Evolutionary conservation across 2,797 vertebrate species (phyloP).

Genomic region (Mormyrus proboscirostris): DNA sequence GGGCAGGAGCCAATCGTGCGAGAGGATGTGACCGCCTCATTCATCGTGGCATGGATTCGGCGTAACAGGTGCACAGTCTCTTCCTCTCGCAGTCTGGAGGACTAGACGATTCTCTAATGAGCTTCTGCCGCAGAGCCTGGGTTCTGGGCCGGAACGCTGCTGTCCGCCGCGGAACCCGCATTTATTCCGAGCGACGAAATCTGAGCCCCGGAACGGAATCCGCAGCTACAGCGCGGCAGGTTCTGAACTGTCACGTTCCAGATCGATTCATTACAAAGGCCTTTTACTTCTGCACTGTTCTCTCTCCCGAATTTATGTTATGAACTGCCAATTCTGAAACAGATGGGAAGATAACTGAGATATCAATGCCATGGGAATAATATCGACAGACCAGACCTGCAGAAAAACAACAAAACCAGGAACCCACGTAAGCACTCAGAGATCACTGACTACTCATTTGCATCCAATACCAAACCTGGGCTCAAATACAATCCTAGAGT

Average conservation of each 20-base stretch:
- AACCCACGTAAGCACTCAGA: not conserved
- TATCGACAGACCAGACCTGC: not conserved
- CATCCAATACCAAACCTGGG: not conserved
- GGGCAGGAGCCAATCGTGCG: constrained; percentile 44
- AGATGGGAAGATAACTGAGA: not conserved
- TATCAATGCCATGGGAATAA: not conserved
- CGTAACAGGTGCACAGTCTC: constrained; percentile 53
- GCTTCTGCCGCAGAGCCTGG: constrained; percentile 39
- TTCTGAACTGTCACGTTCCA: constrained; percentile 20
- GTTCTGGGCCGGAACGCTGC: constrained; percentile 8
- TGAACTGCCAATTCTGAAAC: not conserved
- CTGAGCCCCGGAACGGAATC: constrained; percentile 22
- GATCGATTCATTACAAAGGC: constrained; percentile 30
- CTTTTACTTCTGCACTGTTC: not conserved
- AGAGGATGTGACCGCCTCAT: constrained; percentile 41
- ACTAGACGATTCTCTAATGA: constrained; percentile 49
- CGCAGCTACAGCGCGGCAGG: constrained; percentile 16
- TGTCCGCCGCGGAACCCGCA: constrained; percentile 39
- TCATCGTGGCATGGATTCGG: constrained; percentile 56
- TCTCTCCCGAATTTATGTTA: not conserved
- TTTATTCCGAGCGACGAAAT: constrained; percentile 27
- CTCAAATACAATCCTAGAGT: not conserved
- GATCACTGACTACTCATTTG: not conserved
- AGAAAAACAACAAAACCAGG: not conserved
- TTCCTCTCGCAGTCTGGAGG: constrained; percentile 43